Evolutionary conservation across 2,113 vertebrate genomes (phyloP).

Genomic region (Nothobranchius furzeri): DNA sequence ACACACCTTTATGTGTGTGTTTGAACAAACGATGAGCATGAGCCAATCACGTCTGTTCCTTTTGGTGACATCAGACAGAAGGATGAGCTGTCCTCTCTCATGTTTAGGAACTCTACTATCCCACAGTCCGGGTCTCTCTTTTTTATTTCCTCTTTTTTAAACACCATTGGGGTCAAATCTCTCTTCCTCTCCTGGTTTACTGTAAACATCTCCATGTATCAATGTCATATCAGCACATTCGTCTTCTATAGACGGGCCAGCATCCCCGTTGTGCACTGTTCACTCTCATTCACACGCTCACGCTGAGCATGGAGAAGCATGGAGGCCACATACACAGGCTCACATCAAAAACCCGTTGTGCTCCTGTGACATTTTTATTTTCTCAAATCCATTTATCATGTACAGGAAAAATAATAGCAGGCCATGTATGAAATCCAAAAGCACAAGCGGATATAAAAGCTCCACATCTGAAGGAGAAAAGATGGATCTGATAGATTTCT

Average conservation of each 20-base stretch:
- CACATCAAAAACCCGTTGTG: slow-evolving; percentile 28
- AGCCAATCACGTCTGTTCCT: slow-evolving; percentile 61
- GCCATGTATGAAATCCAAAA: slow-evolving; percentile 12
- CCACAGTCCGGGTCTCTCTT: slow-evolving; percentile 20
- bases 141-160: slow-evolving; percentile 18
- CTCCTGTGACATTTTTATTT: slow-evolving; percentile 35
- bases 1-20: slow-evolving; percentile 36
- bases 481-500: too few relatives aligned
- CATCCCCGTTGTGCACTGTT: slow-evolving; percentile 56
- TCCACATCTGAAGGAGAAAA: background rate
- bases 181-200: slow-evolving; percentile 52
- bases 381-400: slow-evolving; percentile 50
- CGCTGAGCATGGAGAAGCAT: slow-evolving; percentile 37
- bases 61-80: slow-evolving; percentile 51
- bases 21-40: slow-evolving; percentile 51
- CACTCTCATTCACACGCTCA: slow-evolving; percentile 44
- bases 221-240: slow-evolving; percentile 77
- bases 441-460: slow-evolving; percentile 11
- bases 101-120: slow-evolving; percentile 43
- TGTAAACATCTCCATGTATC: slow-evolving; percentile 77
- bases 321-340: slow-evolving; percentile 15
- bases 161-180: slow-evolving; percentile 31
- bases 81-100: slow-evolving; percentile 42
- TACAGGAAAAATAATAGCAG: slow-evolving; percentile 28
- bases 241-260: slow-evolving; percentile 51